Base-by-base conservation (phyloP, 2,113 vertebrate species). In the Syrmaticus mikado region DNA sequence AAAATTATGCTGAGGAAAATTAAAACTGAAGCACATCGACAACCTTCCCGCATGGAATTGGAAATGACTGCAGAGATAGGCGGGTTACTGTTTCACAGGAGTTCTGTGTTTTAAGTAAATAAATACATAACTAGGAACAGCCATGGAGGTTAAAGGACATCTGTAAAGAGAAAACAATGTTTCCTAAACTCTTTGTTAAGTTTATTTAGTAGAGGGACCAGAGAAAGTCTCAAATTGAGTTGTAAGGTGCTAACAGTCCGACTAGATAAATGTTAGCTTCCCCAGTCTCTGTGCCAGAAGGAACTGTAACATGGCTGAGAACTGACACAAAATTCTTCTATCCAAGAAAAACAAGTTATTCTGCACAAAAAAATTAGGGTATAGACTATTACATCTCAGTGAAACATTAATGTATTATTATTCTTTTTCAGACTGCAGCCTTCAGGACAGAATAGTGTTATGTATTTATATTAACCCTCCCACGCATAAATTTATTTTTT, bases 251-350 rank as follows among this genome's bases (percentile, higher is more conserved):
- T 97, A 96, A 97, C 92, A 82, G 84, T 90, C 92, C 20, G 24
- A 79, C 79, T 87, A 97, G 97, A 98, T 97, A 97, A 97, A 94
- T 95, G 89, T 95, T 96, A 97, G 91, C 89, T 89, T 97, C 95
- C 88, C 84, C 92, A 94, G 91, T 82, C 66, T 81, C 77, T 74
- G 92, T 93, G 94, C 94, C 97, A 96, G 77, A 94, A 97, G 87
- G 96, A 96, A 97, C 84, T 95, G 62, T 90, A 97, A 96, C 32
- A 83, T 41, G 57, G 78, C 81, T 48, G 94, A 91, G 48, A 95
- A 89, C 79, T 88, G 75, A 97, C 50, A 92, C 24, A 88, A 82
- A 83, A 73, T 73, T 81, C n/a, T 89, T 65, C 78, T 21, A 55
- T 89, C 92, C 80, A 88, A 97, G 85, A 89, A 96, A 95, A 97